These are phyloP conservation scores for Empidonax alnorum DNA, from an alignment of 2,113 vertebrate species.

Conservation along the genomic window DNA sequence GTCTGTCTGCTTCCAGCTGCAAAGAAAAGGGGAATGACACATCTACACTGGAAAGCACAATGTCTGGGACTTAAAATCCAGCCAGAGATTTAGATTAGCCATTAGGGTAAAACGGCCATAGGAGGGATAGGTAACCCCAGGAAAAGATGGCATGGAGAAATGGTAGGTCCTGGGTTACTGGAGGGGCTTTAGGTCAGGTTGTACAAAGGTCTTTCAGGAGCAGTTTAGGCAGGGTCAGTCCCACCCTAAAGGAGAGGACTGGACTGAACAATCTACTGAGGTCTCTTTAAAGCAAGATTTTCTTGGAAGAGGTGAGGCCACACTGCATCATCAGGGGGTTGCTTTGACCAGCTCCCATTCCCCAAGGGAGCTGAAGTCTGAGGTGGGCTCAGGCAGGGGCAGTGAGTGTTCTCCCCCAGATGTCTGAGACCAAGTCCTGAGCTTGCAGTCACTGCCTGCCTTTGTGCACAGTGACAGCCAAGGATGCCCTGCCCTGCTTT, in stretches of 20 bases:
- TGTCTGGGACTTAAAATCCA: not conserved
- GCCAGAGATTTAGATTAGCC: not conserved
- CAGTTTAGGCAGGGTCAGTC: not conserved
- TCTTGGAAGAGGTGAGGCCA: not conserved
- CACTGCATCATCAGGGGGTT: not conserved
- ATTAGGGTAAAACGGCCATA: not conserved
- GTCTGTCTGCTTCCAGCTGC: slow-evolving; percentile 28
- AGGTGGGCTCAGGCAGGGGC: not conserved
- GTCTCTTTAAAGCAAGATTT: not conserved
- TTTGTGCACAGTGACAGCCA: not conserved
- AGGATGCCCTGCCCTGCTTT: not conserved
- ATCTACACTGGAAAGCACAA: not conserved
- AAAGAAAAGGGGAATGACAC: not conserved
- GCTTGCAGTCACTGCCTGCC: not conserved
- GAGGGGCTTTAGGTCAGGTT: not conserved
- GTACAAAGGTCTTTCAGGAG: not conserved
- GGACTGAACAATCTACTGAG: not conserved
- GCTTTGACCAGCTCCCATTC: not conserved
- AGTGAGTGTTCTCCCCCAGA: fast-evolving
- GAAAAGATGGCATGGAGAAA: not conserved
- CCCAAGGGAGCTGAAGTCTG: not conserved
- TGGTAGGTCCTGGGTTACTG: not conserved
- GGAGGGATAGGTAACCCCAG: not conserved
- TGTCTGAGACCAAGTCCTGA: fast-evolving
- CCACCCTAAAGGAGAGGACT: not conserved